These are phyloP conservation scores for Heteropelma amictum DNA, from an alignment of 2,888 invertebrate species.

Conservation along the genomic window DNA sequence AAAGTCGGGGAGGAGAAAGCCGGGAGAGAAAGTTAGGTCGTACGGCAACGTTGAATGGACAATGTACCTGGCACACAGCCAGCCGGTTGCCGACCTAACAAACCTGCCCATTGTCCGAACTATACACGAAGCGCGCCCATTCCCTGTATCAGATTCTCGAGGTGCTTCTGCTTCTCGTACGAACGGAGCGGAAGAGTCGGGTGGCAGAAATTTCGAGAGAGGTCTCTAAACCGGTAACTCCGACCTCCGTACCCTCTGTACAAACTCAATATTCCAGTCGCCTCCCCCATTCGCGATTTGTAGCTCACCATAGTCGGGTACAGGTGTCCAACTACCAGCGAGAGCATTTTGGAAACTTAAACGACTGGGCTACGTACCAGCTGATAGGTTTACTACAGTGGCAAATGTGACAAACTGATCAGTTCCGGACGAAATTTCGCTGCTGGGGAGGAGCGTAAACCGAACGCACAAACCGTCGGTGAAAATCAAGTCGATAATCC, in stretches of 20 bases:
- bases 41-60: conserved; percentile 66
- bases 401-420: neutral
- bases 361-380: neutral
- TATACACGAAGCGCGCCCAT: conserved; percentile 59
- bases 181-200: conserved; percentile 60
- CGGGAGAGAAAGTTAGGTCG: conserved; percentile 65
- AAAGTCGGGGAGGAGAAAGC: neutral
- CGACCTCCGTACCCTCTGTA: neutral
- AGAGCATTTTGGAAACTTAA: conserved; percentile 20
- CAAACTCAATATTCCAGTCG: conserved; percentile 14
- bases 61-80: conserved; percentile 72
- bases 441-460: too few species aligned
- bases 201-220: conserved; percentile 57
- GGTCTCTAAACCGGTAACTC: conserved; percentile 34
- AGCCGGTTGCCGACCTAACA: conserved; percentile 67
- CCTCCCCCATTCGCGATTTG: conserved; percentile 15
- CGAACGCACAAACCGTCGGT: too few species aligned
- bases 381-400: neutral
- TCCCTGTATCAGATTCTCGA: conserved; percentile 63
- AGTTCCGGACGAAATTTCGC: too few species aligned
- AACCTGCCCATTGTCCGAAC: conserved; percentile 70
- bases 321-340: conserved; percentile 14
- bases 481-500: neutral
- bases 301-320: neutral
- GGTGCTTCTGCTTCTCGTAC: conserved; percentile 40